These are phyloP conservation scores for Cryptomyrus ogoouensis DNA, from an alignment of 2,113 vertebrate species.

Conservation along the genomic window DNA sequence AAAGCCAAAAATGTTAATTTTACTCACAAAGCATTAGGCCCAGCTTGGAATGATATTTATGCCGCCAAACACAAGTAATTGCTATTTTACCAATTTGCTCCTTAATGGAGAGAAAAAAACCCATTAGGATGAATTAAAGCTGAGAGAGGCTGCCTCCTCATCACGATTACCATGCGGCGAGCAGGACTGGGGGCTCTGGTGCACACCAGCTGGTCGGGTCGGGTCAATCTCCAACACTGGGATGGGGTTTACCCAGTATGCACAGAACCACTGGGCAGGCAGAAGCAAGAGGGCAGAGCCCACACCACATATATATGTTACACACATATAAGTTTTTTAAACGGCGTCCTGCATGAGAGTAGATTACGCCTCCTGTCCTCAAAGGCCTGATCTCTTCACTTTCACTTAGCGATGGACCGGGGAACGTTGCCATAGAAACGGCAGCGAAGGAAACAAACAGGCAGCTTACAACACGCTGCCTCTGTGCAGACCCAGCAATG, in stretches of 20 bases:
- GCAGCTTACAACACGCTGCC: background rate
- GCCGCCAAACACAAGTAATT: slow-evolving; percentile 31
- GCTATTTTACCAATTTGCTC: slow-evolving; percentile 13
- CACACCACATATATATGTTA: too few relatives aligned
- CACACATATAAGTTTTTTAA: background rate
- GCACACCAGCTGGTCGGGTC: background rate
- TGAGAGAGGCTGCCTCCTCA: slow-evolving; percentile 13
- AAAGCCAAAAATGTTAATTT: slow-evolving; percentile 17
- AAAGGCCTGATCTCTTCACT: slow-evolving; percentile 29
- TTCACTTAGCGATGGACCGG: slow-evolving; percentile 33
- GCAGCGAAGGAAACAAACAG: slow-evolving; percentile 23
- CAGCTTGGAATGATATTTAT: slow-evolving; percentile 31
- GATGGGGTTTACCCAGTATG: background rate
- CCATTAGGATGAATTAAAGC: slow-evolving; percentile 34
- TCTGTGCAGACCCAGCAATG: background rate
- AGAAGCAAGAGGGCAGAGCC: background rate
- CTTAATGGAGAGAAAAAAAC: slow-evolving; percentile 29
- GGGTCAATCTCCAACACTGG: background rate
- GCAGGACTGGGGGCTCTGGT: slow-evolving; percentile 12
- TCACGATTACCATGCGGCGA: background rate
- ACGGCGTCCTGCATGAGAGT: slow-evolving; percentile 16
- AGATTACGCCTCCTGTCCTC: slow-evolving; percentile 19
- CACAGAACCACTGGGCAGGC: background rate
- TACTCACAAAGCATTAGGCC: slow-evolving; percentile 25
- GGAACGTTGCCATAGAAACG: slow-evolving; percentile 45